Percentiles rank a stretch among this genome's conserved stretches.
Evolutionary conservation across 2,888 invertebrate genomes (phyloP).

Genomic region (Escarpia spicata): DNA sequence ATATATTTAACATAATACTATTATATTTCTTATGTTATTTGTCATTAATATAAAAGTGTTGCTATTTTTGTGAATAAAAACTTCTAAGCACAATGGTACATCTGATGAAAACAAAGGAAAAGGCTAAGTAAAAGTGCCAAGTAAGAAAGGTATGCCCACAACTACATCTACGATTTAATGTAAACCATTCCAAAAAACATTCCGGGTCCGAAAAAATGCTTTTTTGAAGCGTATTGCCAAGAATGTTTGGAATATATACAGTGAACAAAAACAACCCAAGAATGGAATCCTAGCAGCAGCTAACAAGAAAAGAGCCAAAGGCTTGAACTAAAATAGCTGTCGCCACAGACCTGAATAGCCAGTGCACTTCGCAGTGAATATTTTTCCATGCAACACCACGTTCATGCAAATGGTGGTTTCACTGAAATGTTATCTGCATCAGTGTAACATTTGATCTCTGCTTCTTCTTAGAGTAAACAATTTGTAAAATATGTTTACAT

Average conservation of each 20-base stretch:
- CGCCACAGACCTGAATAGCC: background rate
- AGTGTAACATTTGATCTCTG: no score
- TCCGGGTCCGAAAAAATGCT: background rate
- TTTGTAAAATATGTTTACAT: background rate
- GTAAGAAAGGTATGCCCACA: background rate
- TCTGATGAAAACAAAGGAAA: background rate
- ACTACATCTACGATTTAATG: background rate
- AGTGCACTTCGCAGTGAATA: background rate
- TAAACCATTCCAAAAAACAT: background rate
- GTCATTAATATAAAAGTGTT: background rate
- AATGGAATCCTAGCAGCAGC: background rate
- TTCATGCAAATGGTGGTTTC: no score
- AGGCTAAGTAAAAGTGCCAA: background rate
- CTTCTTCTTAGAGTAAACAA: no score
- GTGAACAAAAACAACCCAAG: background rate
- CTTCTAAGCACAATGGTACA: background rate
- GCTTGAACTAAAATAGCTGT: background rate
- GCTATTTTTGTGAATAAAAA: background rate
- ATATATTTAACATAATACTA: background rate
- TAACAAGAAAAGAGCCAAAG: background rate
- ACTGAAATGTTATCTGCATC: no score
- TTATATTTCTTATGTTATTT: background rate
- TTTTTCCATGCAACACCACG: background rate
- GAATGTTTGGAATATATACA: background rate
- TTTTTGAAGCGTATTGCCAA: background rate